phyloP scores from a whole-genome alignment of 2,113 vertebrate species.

The Larimichthys crocea region DNA sequence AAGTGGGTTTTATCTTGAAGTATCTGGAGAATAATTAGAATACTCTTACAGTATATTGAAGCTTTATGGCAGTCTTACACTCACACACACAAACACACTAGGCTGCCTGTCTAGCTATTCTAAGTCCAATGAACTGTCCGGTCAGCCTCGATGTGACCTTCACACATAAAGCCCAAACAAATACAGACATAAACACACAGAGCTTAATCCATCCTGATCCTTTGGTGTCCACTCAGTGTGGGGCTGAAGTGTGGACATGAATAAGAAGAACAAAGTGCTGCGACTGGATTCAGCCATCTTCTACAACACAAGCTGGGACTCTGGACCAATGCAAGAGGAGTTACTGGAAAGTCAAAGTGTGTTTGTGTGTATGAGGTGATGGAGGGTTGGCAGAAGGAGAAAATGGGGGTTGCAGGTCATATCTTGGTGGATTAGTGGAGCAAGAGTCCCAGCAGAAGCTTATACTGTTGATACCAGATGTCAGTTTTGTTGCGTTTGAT shows the following conservation, averaged over 20 bases:
- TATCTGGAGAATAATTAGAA: too few relatives aligned
- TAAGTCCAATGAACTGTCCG: background rate
- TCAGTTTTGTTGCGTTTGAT: constrained; percentile 22
- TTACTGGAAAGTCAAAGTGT: background rate
- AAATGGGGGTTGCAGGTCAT: constrained; percentile 3
- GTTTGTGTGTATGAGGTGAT: background rate
- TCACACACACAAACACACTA: background rate
- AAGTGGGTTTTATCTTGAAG: background rate
- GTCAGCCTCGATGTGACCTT: constrained; percentile 38
- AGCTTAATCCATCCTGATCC: constrained; percentile 61
- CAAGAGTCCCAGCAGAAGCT: constrained; percentile 16
- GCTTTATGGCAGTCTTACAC: too few relatives aligned
- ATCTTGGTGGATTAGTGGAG: constrained; percentile 54
- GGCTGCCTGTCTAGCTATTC: background rate
- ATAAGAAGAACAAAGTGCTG: constrained; percentile 14
- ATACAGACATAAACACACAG: constrained; percentile 40
- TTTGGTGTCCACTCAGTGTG: constrained; percentile 26
- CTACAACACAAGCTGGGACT: constrained; percentile 1
- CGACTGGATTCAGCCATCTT: background rate
- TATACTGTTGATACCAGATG: constrained; percentile 37
- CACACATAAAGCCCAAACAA: constrained; percentile 37
- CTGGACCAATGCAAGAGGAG: background rate
- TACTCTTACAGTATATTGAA: too few relatives aligned
- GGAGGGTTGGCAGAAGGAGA: constrained; percentile 3
- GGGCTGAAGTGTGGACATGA: constrained; percentile 22